phyloP scores from a whole-genome alignment of 2,888 invertebrate species.

The Scrobipalpa costella region DNA sequence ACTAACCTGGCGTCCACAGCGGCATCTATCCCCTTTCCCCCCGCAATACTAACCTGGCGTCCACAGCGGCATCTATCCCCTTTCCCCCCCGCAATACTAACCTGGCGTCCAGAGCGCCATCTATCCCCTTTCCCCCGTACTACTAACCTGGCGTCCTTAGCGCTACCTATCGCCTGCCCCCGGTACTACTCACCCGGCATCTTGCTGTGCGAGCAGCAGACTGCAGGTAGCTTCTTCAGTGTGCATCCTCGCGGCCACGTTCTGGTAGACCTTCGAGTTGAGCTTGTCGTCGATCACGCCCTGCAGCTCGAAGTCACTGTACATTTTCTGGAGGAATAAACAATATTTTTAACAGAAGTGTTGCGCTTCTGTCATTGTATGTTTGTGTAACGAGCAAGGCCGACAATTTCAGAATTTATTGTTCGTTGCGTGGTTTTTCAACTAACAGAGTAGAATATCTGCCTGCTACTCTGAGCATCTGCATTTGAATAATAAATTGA shows the following conservation, averaged over 20 bases:
- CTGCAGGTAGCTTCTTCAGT: conserved; percentile 98
- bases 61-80: background rate
- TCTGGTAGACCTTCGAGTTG: conserved; percentile 97
- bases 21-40: too few relatives aligned
- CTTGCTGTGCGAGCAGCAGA: conserved; percentile 89
- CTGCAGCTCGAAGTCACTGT: conserved; percentile 99
- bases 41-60: too few relatives aligned
- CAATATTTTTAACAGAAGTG: background rate
- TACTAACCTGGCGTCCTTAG: background rate
- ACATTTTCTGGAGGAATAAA: conserved; percentile 90
- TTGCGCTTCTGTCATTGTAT: too few relatives aligned
- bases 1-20: too few relatives aligned
- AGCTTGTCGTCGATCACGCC: conserved; percentile 98
- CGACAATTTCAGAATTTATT: too few relatives aligned
- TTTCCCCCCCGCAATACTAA: too few relatives aligned
- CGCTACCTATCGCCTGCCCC: background rate
- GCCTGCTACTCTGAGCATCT: too few relatives aligned
- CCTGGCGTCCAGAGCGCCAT: background rate
- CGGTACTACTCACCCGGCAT: conserved; percentile 77
- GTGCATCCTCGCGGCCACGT: conserved; percentile 95
- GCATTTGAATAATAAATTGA: too few relatives aligned
- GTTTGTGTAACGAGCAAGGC: too few relatives aligned
- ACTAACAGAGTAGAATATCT: too few relatives aligned
- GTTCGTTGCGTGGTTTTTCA: too few relatives aligned
- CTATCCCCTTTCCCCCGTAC: background rate